Evolutionary conservation across 2,888 invertebrate genomes (phyloP).

Genomic region (Sinohyriopsis cumingii): DNA sequence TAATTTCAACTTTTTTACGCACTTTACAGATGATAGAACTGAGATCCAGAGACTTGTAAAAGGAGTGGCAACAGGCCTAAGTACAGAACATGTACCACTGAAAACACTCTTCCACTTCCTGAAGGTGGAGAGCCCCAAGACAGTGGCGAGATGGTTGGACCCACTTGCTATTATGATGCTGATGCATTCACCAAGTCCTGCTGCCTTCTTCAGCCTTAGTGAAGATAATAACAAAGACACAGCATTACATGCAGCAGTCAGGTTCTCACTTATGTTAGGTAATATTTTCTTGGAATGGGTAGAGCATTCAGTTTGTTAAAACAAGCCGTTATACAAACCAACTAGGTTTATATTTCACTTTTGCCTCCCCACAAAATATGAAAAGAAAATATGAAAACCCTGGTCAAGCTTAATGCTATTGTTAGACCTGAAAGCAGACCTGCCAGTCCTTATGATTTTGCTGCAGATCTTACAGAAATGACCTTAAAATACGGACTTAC

Average conservation of each 20-base stretch:
- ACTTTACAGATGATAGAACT: too few relatives aligned
- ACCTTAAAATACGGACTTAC: too few relatives aligned
- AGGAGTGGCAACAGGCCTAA: conserved; percentile 19
- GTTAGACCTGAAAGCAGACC: too few relatives aligned
- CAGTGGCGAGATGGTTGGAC: conserved; percentile 28
- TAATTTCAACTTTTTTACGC: too few relatives aligned
- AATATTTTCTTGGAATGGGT: background rate
- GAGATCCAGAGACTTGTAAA: background rate
- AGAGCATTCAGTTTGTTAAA: too few relatives aligned
- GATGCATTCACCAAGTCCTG: conserved; percentile 19
- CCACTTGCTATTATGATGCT: conserved; percentile 36
- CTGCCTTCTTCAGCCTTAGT: conserved; percentile 18
- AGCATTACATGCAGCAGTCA: conserved; percentile 41
- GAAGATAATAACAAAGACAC: conserved; percentile 34
- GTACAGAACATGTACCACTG: conserved; percentile 15
- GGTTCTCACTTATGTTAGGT: conserved; percentile 48
- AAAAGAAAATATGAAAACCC: too few relatives aligned
- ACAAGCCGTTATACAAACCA: too few relatives aligned
- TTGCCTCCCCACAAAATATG: too few relatives aligned
- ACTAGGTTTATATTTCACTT: too few relatives aligned
- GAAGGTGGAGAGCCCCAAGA: conserved; percentile 1
- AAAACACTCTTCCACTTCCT: conserved; percentile 28
- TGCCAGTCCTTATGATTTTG: too few relatives aligned
- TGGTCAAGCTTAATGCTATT: too few relatives aligned
- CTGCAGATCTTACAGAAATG: too few relatives aligned